These are phyloP conservation scores for Ceyx melanurus DNA, from an alignment of 2,113 vertebrate genomes.

Conservation along the genomic window DNA sequence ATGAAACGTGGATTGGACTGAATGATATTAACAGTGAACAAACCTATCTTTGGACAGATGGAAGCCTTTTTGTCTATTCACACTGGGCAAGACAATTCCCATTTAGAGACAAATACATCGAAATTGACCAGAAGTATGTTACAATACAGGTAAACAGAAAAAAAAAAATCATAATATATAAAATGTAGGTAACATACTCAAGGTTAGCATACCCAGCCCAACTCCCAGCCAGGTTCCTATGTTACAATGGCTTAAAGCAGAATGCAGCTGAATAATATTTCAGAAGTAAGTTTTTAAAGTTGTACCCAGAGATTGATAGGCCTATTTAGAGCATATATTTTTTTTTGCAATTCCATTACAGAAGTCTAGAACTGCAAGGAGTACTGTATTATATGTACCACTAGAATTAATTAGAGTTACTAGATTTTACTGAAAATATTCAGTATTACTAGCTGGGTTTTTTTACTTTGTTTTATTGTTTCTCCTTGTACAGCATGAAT, in stretches of 20 bases:
- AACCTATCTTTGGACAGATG: constrained; percentile 87
- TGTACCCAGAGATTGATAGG: background rate
- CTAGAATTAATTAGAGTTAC: background rate
- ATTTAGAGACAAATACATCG: fast-evolving
- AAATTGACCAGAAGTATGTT: background rate
- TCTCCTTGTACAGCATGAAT: background rate
- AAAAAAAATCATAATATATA: background rate
- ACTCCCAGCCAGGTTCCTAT: background rate
- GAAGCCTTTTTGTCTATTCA: constrained; percentile 79
- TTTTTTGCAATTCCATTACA: background rate
- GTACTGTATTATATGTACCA: background rate
- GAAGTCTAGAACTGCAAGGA: background rate
- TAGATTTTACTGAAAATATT: background rate
- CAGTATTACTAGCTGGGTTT: background rate
- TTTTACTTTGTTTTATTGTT: background rate
- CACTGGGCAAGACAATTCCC: constrained; percentile 87
- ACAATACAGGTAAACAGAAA: constrained; percentile 11
- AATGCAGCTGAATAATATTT: background rate
- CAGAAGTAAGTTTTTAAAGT: background rate
- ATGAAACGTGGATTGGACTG: constrained; percentile 85
- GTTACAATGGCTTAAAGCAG: background rate
- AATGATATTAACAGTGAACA: constrained; percentile 85
- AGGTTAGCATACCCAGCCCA: background rate
- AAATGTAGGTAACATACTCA: background rate
- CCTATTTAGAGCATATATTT: background rate